phyloP scores from a whole-genome alignment of 2,113 vertebrate genomes.

The Morone chrysops region DNA sequence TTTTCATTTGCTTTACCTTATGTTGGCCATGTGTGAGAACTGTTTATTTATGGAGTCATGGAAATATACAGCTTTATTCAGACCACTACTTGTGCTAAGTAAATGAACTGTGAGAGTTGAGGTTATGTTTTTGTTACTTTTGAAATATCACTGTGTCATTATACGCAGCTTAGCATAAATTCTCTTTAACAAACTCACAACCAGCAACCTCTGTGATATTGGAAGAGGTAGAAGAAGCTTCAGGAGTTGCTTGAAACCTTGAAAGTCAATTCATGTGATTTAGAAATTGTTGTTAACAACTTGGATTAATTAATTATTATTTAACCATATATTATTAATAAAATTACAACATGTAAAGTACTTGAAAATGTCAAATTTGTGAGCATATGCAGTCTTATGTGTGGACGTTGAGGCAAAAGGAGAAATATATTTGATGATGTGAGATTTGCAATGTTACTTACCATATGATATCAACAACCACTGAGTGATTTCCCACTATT shows the following conservation, averaged over 20 bases:
- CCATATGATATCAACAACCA: not conserved
- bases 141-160: constrained; percentile 19
- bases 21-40: constrained; percentile 27
- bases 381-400: too few species aligned
- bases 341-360: too few species aligned
- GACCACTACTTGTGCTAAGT: constrained; percentile 12
- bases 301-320: too few species aligned
- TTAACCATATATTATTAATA: too few species aligned
- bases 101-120: constrained; percentile 50
- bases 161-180: constrained; percentile 13
- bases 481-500: constrained; percentile 11
- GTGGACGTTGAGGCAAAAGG: not conserved
- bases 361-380: not conserved
- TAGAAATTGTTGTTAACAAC: not conserved
- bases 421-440: not conserved
- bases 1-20: constrained; percentile 28
- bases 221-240: too few species aligned
- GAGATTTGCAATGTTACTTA: not conserved
- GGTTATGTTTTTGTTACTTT: constrained; percentile 35
- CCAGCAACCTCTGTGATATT: not conserved
- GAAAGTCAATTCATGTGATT: not conserved
- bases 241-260: not conserved
- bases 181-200: not conserved
- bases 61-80: constrained; percentile 21
- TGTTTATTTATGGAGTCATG: constrained; percentile 42